Conservation (phyloP, 2,888 invertebrate species). For the Caenorhabditis panamensis region DNA sequence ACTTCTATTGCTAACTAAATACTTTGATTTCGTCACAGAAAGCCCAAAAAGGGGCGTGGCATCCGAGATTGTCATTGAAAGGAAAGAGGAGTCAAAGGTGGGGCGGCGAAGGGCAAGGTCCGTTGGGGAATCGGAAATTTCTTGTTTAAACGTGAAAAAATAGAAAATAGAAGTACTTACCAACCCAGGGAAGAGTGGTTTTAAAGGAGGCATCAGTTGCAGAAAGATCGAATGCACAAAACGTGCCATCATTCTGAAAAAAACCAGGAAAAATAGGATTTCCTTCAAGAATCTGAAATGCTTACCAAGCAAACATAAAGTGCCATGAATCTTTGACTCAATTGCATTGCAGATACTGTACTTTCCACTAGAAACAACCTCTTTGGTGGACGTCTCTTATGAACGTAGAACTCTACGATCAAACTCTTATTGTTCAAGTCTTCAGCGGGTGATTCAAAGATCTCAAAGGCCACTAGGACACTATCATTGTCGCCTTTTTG, state of each 20-base stretch:
- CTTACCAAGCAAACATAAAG: constrained; percentile 49
- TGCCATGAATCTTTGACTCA: constrained; percentile 11
- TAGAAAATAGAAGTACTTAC: too few species aligned
- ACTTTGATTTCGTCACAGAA: constrained; percentile 37
- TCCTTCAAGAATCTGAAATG: too few species aligned
- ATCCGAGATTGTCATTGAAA: constrained; percentile 52
- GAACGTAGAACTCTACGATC: constrained; percentile 58
- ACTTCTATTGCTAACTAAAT: not conserved
- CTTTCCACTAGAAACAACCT: constrained; percentile 56
- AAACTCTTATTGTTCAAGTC: constrained; percentile 49
- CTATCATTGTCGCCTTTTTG: constrained; percentile 43
- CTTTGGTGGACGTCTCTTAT: constrained; percentile 54
- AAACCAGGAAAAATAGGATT: too few species aligned
- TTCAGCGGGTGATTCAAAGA: constrained; percentile 49
- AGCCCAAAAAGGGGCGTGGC: constrained; percentile 55
- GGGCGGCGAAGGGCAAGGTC: constrained; percentile 58
- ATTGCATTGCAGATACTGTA: constrained; percentile 41
- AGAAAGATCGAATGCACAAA: constrained; percentile 55
- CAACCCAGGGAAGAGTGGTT: constrained; percentile 52
- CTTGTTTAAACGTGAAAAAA: too few species aligned
- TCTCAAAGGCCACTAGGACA: constrained; percentile 52
- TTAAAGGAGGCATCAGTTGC: constrained; percentile 42
- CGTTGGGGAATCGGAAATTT: constrained; percentile 34
- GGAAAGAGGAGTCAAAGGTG: constrained; percentile 58
- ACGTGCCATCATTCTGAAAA: constrained; percentile 50